Conservation (phyloP, 2,888 invertebrate genomes). For the Oasisia sp. region DNA sequence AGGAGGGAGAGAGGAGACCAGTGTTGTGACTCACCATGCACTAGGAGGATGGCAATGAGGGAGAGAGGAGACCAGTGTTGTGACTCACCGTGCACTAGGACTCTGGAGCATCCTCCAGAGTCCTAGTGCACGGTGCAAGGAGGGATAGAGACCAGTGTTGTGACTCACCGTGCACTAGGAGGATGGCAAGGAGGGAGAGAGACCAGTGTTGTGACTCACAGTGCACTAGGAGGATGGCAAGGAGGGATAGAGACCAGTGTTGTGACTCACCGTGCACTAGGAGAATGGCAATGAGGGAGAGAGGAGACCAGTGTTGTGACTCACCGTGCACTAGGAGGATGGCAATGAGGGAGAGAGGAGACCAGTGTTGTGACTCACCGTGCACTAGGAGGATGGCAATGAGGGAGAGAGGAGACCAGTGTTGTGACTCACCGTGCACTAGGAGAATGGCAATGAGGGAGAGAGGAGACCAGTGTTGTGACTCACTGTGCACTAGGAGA, state of each 20-base stretch:
- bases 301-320: conserved; percentile 65
- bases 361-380: conserved; percentile 50
- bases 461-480: conserved; percentile 68
- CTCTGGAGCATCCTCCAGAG: too few species aligned
- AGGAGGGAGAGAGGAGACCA: conserved; percentile 77
- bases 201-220: conserved; percentile 66
- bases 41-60: conserved; percentile 49
- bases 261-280: conserved; percentile 73
- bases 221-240: conserved; percentile 74
- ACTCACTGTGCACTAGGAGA: conserved; percentile 59
- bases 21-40: conserved; percentile 55
- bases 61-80: conserved; percentile 51
- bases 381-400: conserved; percentile 54
- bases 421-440: conserved; percentile 71
- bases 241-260: conserved; percentile 45
- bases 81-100: conserved; percentile 74
- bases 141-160: conserved; percentile 69
- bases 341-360: neutral
- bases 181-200: conserved; percentile 48
- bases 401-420: conserved; percentile 51
- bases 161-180: conserved; percentile 41
- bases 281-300: conserved; percentile 77
- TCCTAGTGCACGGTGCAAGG: conserved; percentile 76
- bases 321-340: conserved; percentile 65
- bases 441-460: conserved; percentile 78